A percentile compares a stretch with the other conserved stretches of the same genome.
Evolutionary conservation across 2,113 vertebrate species (phyloP).

Genomic region (Arizona elegans): DNA sequence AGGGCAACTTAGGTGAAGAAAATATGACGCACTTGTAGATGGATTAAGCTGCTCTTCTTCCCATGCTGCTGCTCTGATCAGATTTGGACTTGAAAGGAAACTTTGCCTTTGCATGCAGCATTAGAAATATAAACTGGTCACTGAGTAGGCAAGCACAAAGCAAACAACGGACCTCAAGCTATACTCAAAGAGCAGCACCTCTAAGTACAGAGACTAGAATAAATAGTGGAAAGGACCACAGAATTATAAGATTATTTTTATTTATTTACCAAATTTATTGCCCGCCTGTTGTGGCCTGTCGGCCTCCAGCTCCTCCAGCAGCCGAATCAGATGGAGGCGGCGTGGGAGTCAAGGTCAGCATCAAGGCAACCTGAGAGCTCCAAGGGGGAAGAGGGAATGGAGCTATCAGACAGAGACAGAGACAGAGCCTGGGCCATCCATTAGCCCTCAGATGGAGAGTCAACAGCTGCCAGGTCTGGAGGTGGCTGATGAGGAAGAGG

Average conservation of each 20-base stretch:
- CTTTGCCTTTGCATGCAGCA: neutral
- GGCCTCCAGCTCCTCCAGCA: too few species aligned
- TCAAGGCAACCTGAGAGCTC: too few species aligned
- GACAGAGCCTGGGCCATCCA: too few species aligned
- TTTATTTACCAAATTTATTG: neutral
- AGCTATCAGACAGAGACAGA: too few species aligned
- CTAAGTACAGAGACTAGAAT: neutral
- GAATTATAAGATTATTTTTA: neutral
- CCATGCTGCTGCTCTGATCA: neutral
- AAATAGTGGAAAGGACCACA: neutral
- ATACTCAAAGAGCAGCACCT: neutral
- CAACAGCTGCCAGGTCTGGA: too few species aligned
- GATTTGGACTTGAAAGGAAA: neutral
- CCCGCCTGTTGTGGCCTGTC: too few species aligned
- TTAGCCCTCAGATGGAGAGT: too few species aligned
- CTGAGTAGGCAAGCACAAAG: neutral
- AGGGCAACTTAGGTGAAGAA: neutral
- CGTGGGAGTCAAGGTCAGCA: too few species aligned
- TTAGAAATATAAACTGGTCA: neutral
- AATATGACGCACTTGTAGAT: neutral
- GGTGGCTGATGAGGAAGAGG: too few species aligned
- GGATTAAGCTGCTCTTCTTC: neutral
- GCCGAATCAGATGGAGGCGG: too few species aligned
- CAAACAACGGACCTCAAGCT: neutral
- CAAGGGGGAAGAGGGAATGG: too few species aligned